Percentiles rank a stretch among this genome's conserved stretches.
These are phyloP conservation scores for Tiliacea aurago DNA, from an alignment of 2,888 invertebrate genomes.

Conservation along the genomic window DNA sequence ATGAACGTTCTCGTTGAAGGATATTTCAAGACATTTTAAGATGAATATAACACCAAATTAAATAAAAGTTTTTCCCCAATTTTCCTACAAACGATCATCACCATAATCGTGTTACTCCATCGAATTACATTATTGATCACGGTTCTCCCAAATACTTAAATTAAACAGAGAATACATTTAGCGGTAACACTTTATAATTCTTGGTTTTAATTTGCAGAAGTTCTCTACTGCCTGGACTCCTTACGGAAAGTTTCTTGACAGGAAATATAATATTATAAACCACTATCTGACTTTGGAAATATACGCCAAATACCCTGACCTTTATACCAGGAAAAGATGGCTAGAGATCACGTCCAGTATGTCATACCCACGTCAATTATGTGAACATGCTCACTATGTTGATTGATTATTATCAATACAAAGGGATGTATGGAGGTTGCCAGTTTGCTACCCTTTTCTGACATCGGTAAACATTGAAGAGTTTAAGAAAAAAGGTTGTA, in stretches of 20 bases:
- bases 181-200: no score
- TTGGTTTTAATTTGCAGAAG: no score
- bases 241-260: background rate
- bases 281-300: slow-evolving; percentile 8
- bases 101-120: background rate
- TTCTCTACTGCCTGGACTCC: background rate
- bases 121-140: background rate
- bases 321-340: slow-evolving; percentile 37
- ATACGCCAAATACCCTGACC: slow-evolving; percentile 47
- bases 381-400: slow-evolving; percentile 45
- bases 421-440: slow-evolving; percentile 18
- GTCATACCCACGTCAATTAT: slow-evolving; percentile 65
- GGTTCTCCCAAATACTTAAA: background rate
- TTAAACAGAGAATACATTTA: background rate
- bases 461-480: slow-evolving; percentile 29
- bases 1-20: slow-evolving; percentile 16
- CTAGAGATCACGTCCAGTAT: slow-evolving; percentile 51
- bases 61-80: background rate
- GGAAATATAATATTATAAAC: slow-evolving; percentile 17
- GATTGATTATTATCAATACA: slow-evolving; percentile 61
- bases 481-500: slow-evolving; percentile 9
- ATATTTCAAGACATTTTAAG: slow-evolving; percentile 7
- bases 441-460: slow-evolving; percentile 22
- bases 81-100: background rate
- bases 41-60: background rate